phyloP scores from a whole-genome alignment of 35 echinoderm and acorn worm species.

The Apostichopus japonicus region DNA sequence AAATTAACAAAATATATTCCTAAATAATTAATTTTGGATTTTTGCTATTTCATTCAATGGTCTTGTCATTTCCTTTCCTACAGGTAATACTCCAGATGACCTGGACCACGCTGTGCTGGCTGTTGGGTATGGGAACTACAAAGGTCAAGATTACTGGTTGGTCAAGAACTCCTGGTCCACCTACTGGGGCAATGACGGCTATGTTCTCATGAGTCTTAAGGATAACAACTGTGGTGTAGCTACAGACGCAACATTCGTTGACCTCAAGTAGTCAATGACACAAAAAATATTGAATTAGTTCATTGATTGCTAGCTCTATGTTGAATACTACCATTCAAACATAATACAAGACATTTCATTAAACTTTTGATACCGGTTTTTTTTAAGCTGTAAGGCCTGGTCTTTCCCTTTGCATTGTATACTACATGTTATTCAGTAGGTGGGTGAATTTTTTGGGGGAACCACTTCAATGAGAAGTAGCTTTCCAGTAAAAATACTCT shows the following conservation, averaged over 20 bases:
- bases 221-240: constrained; percentile 95
- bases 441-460: no score
- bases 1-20: no score
- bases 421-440: no score
- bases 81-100: constrained; percentile 78
- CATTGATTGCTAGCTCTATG: neutral
- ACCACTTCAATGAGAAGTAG: no score
- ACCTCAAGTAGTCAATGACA: constrained; percentile 41
- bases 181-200: constrained; percentile 98
- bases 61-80: neutral
- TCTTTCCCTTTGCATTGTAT: no score
- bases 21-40: no score
- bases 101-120: constrained; percentile 88
- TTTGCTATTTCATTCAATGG: neutral
- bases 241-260: constrained; percentile 72
- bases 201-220: constrained; percentile 79
- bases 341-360: no score
- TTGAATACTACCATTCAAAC: neutral
- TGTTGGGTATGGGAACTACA: constrained; percentile 73
- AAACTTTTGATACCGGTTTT: no score
- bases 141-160: constrained; percentile 79
- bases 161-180: constrained; percentile 96
- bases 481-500: no score
- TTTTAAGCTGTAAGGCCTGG: no score
- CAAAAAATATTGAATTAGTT: neutral